These are phyloP conservation scores for Colossoma macropomum DNA, from an alignment of 2,113 vertebrate species.

Conservation along the genomic window DNA sequence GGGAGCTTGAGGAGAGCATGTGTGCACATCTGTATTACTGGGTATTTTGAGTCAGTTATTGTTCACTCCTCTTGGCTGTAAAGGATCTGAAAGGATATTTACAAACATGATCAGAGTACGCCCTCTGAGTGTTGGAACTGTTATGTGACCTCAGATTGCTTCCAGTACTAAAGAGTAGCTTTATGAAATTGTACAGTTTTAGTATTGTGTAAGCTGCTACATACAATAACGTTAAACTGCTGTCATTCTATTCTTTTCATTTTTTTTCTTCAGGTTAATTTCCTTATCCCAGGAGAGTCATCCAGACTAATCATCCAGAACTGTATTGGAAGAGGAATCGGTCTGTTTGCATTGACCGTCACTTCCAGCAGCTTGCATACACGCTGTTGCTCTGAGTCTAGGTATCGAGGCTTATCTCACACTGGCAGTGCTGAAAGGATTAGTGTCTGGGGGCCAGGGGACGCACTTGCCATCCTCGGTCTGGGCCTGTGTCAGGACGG, in stretches of 20 bases:
- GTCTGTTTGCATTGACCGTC: not conserved
- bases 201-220: no score
- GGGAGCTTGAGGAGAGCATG: no score
- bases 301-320: not conserved
- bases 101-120: not conserved
- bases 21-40: not conserved
- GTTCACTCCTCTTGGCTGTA: not conserved
- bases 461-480: constrained; percentile 51
- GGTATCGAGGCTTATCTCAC: constrained; percentile 55
- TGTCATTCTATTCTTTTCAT: not conserved
- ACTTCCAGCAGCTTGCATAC: not conserved
- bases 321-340: constrained; percentile 8
- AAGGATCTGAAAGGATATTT: not conserved
- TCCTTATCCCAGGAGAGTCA: not conserved
- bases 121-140: no score
- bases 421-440: constrained; percentile 65
- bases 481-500: constrained; percentile 39
- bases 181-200: no score
- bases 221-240: not conserved
- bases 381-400: constrained; percentile 6
- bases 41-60: not conserved
- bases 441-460: constrained; percentile 55
- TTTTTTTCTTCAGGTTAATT: not conserved
- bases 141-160: no score
- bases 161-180: no score